These are phyloP conservation scores for Pithecia hirsuta DNA, from an alignment of 2,797 vertebrate genomes.

Conservation along the genomic window DNA sequence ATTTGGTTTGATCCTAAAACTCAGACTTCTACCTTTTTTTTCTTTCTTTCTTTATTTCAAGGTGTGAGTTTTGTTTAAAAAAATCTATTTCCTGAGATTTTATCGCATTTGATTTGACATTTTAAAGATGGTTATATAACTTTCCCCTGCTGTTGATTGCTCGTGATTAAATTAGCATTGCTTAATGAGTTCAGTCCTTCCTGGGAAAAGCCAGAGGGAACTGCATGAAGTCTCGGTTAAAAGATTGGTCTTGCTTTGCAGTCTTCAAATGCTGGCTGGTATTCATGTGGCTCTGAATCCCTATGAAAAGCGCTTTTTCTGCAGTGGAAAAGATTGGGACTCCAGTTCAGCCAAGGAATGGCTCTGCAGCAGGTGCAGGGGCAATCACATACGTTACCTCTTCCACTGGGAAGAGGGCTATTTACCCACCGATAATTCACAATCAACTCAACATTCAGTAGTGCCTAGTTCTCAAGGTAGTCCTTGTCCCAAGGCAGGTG, in stretches of 20 bases:
- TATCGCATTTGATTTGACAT: slow-evolving; percentile 73
- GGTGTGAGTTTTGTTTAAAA: neutral
- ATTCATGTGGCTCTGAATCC: neutral
- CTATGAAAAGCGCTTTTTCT: neutral
- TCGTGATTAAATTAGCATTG: slow-evolving; percentile 74
- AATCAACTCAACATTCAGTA: slow-evolving; percentile 27
- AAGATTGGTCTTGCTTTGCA: neutral
- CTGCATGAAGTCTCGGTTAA: neutral
- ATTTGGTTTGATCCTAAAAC: neutral
- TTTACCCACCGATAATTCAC: slow-evolving; percentile 27
- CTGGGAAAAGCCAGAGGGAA: neutral
- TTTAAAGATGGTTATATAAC: slow-evolving; percentile 82
- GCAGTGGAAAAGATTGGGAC: neutral
- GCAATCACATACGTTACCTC: neutral
- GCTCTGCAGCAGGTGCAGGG: slow-evolving; percentile 75
- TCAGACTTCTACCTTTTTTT: neutral
- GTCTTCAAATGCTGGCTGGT: neutral
- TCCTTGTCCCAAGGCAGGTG: neutral
- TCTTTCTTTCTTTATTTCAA: neutral
- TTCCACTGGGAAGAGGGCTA: neutral
- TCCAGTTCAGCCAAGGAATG: neutral
- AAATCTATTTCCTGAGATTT: neutral
- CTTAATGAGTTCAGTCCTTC: slow-evolving; percentile 53
- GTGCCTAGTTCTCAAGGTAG: neutral
- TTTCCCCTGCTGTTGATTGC: slow-evolving; percentile 60